Base-by-base conservation (phyloP, 2,113 vertebrate species). In the Apteryx owenii region DNA sequence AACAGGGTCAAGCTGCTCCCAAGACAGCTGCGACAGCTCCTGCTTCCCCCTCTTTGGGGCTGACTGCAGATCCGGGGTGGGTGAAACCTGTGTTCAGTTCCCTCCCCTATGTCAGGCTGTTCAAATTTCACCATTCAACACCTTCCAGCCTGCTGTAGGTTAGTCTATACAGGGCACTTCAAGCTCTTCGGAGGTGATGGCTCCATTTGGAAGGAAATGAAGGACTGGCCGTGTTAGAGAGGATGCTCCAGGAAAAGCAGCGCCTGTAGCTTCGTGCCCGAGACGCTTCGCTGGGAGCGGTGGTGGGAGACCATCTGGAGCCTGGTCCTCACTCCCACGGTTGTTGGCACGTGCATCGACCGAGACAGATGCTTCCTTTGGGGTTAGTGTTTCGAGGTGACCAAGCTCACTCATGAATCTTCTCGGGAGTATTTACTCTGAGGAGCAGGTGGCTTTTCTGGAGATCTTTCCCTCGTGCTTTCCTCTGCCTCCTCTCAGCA, bases 281-380 rank as follows among this genome's bases (percentile, higher is more conserved):
- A 54, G 50, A 84, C 53, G 50, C 54, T 90, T 51, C 62, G 8
- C 1, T 85, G 83, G 36, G 40, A 36, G 38, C 7, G 29, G 22
- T 46, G 77, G 15, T 83, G 69, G 66, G 53, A 26, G 10, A 70
- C 9, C 65, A 20, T 23, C 46, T 50, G 72, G 26, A 36, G 87
- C 60, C 58, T 66, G 46, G 16, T 78, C 17, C 50, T 21, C 17
- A 17, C 20, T 85, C 17, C 51, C 62, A 50, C 22, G 54, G 51
- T 66, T 23, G 4, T 2, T 9, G 78, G 28, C 31, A 28, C 0
- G 0, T 44, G 42, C 12, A 5, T 29, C 42, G 53, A 51, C 28
- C 64, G 36, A 40, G 65, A 22, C 1, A 3, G 29, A 26, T 50
- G 62, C 36, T 44, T 60, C 2, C 33, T 26, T 78, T 77, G 54